Evolutionary conservation across 2,797 vertebrate species (phyloP).

Genomic region (Cyprinodon diabolis): DNA sequence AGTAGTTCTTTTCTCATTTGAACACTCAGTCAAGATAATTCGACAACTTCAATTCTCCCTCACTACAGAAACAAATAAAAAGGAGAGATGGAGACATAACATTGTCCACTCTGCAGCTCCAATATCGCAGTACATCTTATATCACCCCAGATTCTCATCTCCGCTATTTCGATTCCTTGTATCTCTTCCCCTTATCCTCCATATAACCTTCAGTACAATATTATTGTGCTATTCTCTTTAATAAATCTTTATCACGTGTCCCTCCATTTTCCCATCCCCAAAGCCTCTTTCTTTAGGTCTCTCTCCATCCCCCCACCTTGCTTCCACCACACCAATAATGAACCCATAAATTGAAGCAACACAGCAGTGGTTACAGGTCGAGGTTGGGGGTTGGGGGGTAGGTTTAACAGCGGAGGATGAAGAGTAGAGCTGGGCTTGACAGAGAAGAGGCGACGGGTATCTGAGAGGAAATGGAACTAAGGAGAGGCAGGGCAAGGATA

Average conservation of each 20-base stretch:
- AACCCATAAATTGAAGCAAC: slow-evolving; percentile 85
- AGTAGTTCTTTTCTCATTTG: background rate
- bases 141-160: slow-evolving; percentile 12
- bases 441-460: slow-evolving; percentile 38
- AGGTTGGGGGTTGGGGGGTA: slow-evolving; percentile 69
- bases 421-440: slow-evolving; percentile 24
- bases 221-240: slow-evolving; percentile 56
- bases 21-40: background rate
- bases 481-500: slow-evolving; percentile 41
- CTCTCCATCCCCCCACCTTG: slow-evolving; percentile 49
- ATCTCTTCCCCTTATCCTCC: slow-evolving; percentile 19
- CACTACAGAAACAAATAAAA: slow-evolving; percentile 26
- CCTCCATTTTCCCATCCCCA: slow-evolving; percentile 49
- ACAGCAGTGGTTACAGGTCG: slow-evolving; percentile 82
- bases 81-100: slow-evolving; percentile 35
- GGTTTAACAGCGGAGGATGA: slow-evolving; percentile 32
- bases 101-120: slow-evolving; percentile 11
- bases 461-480: slow-evolving; percentile 19
- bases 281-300: slow-evolving; percentile 50
- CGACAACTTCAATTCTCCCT: slow-evolving; percentile 7
- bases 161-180: slow-evolving; percentile 23
- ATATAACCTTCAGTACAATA: slow-evolving; percentile 44
- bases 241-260: slow-evolving; percentile 60
- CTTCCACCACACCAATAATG: slow-evolving; percentile 74
- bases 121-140: slow-evolving; percentile 19